phyloP scores from a whole-genome alignment of 2,113 vertebrate genomes.

The Toxotes chatareus region DNA sequence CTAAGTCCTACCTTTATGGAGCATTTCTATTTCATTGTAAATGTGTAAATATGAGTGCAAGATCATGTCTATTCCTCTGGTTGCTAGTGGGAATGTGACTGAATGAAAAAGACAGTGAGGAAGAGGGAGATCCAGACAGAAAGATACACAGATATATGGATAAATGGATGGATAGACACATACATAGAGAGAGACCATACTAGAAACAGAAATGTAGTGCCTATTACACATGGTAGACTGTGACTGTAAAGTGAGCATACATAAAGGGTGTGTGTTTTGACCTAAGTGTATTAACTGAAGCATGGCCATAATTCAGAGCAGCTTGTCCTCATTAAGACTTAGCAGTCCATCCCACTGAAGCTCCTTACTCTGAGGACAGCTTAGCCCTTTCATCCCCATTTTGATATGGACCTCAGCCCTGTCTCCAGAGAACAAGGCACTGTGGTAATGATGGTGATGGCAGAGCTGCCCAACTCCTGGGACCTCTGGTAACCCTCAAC shows the following conservation, averaged over 20 bases:
- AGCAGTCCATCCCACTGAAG: conserved; percentile 71
- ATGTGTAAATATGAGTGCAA: not conserved
- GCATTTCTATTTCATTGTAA: not conserved
- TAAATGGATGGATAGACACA: not conserved
- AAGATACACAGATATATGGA: not conserved
- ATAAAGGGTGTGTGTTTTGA: conserved; percentile 20
- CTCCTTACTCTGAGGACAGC: conserved; percentile 72
- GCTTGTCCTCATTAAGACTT: conserved; percentile 80
- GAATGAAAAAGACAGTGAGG: not conserved
- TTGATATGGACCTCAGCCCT: conserved; percentile 69
- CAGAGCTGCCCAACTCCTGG: conserved; percentile 22
- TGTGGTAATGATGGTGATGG: conserved; percentile 25
- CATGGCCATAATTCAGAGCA: conserved; percentile 71
- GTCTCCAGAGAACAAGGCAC: conserved; percentile 21
- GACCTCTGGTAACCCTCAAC: conserved; percentile 36
- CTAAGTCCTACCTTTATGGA: not conserved
- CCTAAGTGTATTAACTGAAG: conserved; percentile 48
- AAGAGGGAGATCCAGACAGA: not conserved
- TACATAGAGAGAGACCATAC: not conserved
- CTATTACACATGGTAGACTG: not conserved
- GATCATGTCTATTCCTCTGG: not conserved
- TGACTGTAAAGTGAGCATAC: conserved; percentile 21
- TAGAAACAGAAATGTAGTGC: not conserved
- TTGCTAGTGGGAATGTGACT: not conserved
- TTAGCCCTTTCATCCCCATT: conserved; percentile 73